phyloP scores from a whole-genome alignment of 2,888 invertebrate species.

The Trissoscelio sp. region DNA sequence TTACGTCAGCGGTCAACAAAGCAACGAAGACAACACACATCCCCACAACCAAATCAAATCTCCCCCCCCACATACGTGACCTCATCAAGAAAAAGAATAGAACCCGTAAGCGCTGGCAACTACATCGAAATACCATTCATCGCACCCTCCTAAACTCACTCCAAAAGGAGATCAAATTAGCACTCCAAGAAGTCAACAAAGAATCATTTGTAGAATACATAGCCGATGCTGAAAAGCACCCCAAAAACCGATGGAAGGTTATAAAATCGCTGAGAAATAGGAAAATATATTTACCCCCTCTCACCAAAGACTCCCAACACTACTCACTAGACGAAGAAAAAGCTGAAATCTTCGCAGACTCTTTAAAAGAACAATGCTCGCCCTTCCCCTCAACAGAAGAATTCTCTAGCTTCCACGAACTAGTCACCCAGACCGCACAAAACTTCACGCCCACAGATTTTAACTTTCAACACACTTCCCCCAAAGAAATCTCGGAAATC shows the following conservation, averaged over 20 bases:
- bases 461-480: too few species aligned
- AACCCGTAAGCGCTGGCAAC: background rate
- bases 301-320: background rate
- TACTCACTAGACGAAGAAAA: background rate
- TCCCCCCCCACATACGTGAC: background rate
- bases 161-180: background rate
- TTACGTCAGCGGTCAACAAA: too few species aligned
- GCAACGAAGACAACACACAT: too few species aligned
- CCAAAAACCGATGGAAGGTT: constrained; percentile 9
- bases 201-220: constrained; percentile 12
- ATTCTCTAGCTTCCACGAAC: background rate
- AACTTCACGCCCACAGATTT: too few species aligned
- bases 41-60: background rate
- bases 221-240: constrained; percentile 5
- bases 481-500: too few species aligned
- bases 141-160: background rate
- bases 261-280: background rate
- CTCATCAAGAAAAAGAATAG: background rate
- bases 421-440: background rate
- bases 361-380: constrained; percentile 26
- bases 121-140: background rate
- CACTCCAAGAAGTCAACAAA: background rate
- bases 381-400: constrained; percentile 2
- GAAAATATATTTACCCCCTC: background rate
- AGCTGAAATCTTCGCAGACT: constrained; percentile 7